Base-by-base conservation (phyloP, 2,797 vertebrate genomes). In the Melanogrammus aeglefinus region DNA sequence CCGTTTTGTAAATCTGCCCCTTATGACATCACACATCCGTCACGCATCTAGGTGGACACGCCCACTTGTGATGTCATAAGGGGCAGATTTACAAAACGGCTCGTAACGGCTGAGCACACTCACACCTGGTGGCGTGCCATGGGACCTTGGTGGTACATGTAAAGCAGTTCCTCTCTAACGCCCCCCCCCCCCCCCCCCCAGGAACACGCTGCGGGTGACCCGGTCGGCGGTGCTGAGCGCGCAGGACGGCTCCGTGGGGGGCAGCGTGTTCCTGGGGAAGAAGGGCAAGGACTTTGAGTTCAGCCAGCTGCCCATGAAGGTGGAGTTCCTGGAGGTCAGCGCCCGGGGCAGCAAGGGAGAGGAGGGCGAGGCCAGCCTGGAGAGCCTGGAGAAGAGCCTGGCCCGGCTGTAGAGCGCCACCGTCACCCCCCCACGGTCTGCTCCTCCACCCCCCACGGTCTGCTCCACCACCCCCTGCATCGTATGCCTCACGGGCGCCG, bases 201-300 rank as follows among this genome's bases (percentile, higher is more conserved):
- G 98, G 84, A 99, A 97, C 85, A 99, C 97, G n/a, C 88, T 99
- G 77, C 91, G 97, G 80, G 94, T 98, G 87, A 99, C 97, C 0
- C 94, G 94, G 27, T 96, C 97, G 0, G 98, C 97, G 14, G 97
- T 95, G 0, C 96, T 98, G 75, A 97, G 94, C 88, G 93, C 96
- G 35, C 92, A 98, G 94, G 97, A 99, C 9, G 94, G 95, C 71
- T 94, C 94, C 0, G 88, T 89, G 7, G 87, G 92, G 0, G 93
- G 91, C 9, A 91, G 86, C 0, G 80, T 95, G 78, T 94, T 95
- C 75, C 94, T 99, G 83, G 98, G 98, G 1, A 98, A 94, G 91
- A 98, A 96, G 87, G 97, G 97, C 82, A 98, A 96, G 85, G 97
- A 99, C 76, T 99, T 99, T 1, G 97, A 98, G 74, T 99, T 99